phyloP scores from a whole-genome alignment of 2,888 invertebrate genomes.

The Orthosia incerta region DNA sequence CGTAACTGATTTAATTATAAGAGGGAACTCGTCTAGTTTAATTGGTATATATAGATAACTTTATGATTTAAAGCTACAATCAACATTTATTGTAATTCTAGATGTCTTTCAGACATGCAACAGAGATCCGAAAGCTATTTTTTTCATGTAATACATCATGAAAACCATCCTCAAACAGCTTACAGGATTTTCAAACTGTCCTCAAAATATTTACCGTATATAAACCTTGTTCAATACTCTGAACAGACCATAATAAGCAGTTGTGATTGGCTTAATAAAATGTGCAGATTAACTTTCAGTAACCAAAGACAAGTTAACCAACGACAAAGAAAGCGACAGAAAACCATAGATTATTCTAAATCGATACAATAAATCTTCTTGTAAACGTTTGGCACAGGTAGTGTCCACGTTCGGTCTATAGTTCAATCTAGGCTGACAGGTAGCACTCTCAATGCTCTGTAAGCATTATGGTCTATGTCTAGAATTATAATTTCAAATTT shows the following conservation, averaged over 20 bases:
- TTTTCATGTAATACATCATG: no score
- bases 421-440: slow-evolving; percentile 42
- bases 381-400: slow-evolving; percentile 46
- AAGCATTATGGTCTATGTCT: slow-evolving; percentile 32
- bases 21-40: no score
- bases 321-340: slow-evolving; percentile 5
- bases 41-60: no score
- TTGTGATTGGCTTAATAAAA: neutral
- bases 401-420: slow-evolving; percentile 45
- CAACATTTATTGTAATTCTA: no score
- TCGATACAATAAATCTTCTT: slow-evolving; percentile 28
- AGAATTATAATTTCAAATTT: slow-evolving; percentile 51
- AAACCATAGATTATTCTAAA: slow-evolving; percentile 39
- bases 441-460: slow-evolving; percentile 29
- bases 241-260: no score
- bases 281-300: neutral
- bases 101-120: no score
- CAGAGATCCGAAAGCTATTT: no score
- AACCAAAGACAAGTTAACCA: neutral
- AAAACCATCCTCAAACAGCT: no score
- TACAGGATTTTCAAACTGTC: no score
- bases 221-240: no score
- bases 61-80: no score
- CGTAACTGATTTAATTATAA: neutral
- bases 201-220: no score